These are phyloP conservation scores for Drosophila gaucha DNA, from an alignment of 2,888 invertebrate species.

Conservation along the genomic window DNA sequence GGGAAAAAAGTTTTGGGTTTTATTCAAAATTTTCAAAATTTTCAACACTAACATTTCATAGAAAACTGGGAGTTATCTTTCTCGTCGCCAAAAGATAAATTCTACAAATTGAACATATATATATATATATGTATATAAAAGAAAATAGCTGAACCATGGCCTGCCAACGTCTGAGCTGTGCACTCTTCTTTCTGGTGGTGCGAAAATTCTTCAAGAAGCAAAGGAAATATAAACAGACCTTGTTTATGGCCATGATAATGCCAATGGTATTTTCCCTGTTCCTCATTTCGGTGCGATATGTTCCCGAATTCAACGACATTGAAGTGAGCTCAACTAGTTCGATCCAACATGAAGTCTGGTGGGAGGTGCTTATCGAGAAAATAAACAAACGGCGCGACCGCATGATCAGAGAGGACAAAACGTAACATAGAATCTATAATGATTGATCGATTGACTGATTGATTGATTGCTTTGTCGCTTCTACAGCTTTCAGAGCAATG, in stretches of 20 bases:
- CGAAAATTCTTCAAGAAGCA: slow-evolving; percentile 25
- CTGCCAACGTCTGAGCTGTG: not conserved
- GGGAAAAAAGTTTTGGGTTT: not conserved
- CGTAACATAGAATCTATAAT: slow-evolving; percentile 17
- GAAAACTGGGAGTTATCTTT: slow-evolving; percentile 23
- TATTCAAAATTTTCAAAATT: slow-evolving; percentile 10
- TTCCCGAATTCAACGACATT: not conserved
- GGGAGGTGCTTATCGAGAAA: slow-evolving; percentile 22
- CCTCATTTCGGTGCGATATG: slow-evolving; percentile 9
- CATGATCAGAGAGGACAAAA: slow-evolving; percentile 12
- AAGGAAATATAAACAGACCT: slow-evolving; percentile 11
- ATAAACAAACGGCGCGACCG: slow-evolving; percentile 8
- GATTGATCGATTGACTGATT: not conserved
- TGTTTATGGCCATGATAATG: slow-evolving; percentile 18
- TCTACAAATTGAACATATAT: not conserved
- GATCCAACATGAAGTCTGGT: slow-evolving; percentile 27
- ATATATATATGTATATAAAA: not conserved
- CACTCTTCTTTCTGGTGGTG: slow-evolving; percentile 24
- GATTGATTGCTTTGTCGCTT: not conserved
- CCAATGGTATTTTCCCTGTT: slow-evolving; percentile 30
- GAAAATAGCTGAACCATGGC: slow-evolving; percentile 1
- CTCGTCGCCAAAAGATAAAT: not conserved
- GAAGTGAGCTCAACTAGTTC: not conserved
- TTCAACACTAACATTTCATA: slow-evolving; percentile 4
- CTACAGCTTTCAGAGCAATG: slow-evolving; percentile 47